Percentiles rank a stretch among this genome's conserved stretches.
These are phyloP conservation scores for Metopia argyrocephala DNA, from an alignment of 2,888 invertebrate species.

Conservation along the genomic window DNA sequence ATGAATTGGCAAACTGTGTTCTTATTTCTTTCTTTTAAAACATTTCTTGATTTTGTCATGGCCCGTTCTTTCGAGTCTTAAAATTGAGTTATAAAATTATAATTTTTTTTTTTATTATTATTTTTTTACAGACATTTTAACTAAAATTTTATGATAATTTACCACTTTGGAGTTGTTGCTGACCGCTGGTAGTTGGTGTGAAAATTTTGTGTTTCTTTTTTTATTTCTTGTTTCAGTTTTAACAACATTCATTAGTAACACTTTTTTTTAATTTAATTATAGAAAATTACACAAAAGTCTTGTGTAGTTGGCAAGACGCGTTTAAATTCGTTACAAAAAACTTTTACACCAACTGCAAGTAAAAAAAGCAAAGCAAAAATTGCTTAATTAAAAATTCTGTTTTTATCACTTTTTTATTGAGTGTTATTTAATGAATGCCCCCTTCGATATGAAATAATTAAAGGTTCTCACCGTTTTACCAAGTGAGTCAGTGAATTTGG, in stretches of 20 bases:
- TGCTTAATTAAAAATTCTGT: constrained; percentile 62
- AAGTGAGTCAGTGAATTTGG: constrained; percentile 9
- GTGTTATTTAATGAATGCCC: background rate
- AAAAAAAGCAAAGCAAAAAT: constrained; percentile 33
- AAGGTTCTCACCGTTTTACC: constrained; percentile 47
- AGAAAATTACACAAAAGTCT: constrained; percentile 25
- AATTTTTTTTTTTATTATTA: constrained; percentile 23
- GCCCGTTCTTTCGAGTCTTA: background rate
- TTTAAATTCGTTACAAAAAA: constrained; percentile 7
- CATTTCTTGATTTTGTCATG: background rate
- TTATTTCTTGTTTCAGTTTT: background rate
- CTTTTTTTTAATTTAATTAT: constrained; percentile 60
- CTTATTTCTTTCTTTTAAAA: background rate
- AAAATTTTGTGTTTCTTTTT: background rate
- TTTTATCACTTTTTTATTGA: constrained; percentile 52
- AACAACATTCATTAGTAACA: constrained; percentile 58
- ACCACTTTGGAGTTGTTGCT: background rate
- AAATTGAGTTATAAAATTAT: constrained; percentile 55
- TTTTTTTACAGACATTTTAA: constrained; percentile 50
- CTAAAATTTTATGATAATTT: constrained; percentile 56
- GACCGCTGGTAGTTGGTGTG: background rate
- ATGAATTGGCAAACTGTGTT: constrained; percentile 41
- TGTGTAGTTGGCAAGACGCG: background rate
- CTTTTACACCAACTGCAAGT: background rate
- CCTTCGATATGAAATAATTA: background rate